phyloP scores from a whole-genome alignment of 2,113 vertebrate species.

The Entelurus aequoreus region DNA sequence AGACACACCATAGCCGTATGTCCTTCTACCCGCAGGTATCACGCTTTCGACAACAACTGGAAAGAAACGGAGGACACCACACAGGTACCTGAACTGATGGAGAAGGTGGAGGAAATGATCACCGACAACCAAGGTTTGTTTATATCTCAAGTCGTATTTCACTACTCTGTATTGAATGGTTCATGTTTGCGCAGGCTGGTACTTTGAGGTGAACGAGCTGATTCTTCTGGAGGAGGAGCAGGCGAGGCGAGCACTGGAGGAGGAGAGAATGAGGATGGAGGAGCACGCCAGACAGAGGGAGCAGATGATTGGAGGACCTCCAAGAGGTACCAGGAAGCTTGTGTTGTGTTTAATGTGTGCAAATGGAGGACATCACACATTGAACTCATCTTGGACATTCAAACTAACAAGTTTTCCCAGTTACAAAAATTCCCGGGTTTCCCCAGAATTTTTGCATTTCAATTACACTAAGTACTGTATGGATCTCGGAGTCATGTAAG shows the following conservation, averaged over 20 bases:
- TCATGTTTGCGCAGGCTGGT: conserved; percentile 56
- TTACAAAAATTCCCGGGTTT: too few species aligned
- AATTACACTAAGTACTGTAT: too few species aligned
- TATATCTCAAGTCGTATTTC: neutral
- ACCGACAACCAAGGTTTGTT: conserved; percentile 67
- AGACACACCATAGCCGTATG: too few species aligned
- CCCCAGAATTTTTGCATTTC: too few species aligned
- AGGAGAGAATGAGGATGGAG: conserved; percentile 64
- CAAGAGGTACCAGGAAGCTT: conserved; percentile 62
- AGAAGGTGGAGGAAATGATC: conserved; percentile 73
- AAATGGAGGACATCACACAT: too few species aligned
- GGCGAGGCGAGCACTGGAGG: conserved; percentile 63
- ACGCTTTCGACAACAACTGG: conserved; percentile 67
- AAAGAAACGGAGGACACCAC: conserved; percentile 64
- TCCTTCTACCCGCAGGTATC: conserved; percentile 51
- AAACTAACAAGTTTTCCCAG: too few species aligned
- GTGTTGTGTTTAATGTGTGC: neutral
- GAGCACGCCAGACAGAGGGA: conserved; percentile 60
- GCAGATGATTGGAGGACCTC: conserved; percentile 72
- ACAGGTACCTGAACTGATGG: conserved; percentile 70
- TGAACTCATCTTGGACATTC: too few species aligned
- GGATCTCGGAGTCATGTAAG: too few species aligned
- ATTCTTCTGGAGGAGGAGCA: conserved; percentile 64
- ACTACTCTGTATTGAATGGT: neutral
- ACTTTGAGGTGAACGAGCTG: conserved; percentile 71